Evolutionary conservation across 2,113 vertebrate species (phyloP), one percentile per base, ranked within the genome.

Genomic region (Epinephelus cyanopodus): DNA sequence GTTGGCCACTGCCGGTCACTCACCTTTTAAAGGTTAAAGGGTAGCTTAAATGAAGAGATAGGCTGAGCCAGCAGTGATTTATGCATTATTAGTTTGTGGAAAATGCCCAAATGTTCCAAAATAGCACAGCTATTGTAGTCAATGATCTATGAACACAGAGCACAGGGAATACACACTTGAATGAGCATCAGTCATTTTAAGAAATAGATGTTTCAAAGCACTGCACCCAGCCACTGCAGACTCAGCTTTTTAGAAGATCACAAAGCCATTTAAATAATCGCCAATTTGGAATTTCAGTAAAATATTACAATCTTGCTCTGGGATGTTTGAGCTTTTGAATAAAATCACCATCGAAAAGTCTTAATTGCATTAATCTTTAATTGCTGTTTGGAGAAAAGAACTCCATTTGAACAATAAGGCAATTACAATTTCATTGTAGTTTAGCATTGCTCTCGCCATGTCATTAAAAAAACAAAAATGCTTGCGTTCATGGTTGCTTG

Each of bases 151-250:
- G 27, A 52, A 54, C 12, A 15, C 12, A 62, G 58, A 66, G 6
- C 33, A 33, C 39, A 67, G 57, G n/a, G 56, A 62, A 79, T 67
- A 72, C 39, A 42, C 71, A 72, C 14, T 21, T 60, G 39, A 62
- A 61, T 25, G 14, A 47, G 14, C 77, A 80, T 57, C 66, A 58
- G 12, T 76, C 11, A 52, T 61, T 48, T 64, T 53, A 66, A 25
- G n/a, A 74, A 79, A 45, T 17, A 66, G 23, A 58, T 60, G 6
- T 57, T 84, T 66, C 4, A 52, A 82, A 77, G 58, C 23, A 27
- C 23, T 61, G 29, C 29, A 54, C 42, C 1, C 61, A n/a, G 15
- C 19, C 47, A 13, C 10, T 68, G 71, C 60, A 67, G 18, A 61
- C 42, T 75, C 39, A 60, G 7, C 39, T 53, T 56, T 71, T 73